Conservation (phyloP, 2,113 vertebrate species). For the Irena cyanogastra region DNA sequence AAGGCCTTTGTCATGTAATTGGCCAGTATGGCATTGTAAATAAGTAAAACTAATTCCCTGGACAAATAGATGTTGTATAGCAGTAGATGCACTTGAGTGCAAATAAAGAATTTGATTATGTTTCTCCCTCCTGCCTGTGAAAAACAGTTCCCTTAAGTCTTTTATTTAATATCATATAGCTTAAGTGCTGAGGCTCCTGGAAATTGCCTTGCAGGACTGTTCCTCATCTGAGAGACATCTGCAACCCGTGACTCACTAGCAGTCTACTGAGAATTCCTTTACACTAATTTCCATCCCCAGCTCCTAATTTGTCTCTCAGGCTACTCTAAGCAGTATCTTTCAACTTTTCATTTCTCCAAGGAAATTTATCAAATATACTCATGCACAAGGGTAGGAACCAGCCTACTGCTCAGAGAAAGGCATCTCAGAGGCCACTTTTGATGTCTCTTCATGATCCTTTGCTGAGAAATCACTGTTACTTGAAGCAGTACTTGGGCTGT, state of each 20-base stretch:
- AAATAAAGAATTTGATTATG: background rate
- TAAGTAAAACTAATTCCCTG: background rate
- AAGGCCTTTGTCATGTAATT: background rate
- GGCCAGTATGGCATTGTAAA: background rate
- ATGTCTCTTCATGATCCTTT: background rate
- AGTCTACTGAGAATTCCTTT: slow-evolving; percentile 1
- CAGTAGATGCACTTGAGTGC: background rate
- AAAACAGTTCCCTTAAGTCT: background rate
- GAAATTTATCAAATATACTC: background rate
- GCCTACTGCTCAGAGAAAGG: background rate
- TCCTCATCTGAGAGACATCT: slow-evolving; percentile 11
- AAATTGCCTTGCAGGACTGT: background rate
- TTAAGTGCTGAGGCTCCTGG: background rate
- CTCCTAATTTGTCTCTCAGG: background rate
- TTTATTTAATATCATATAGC: background rate
- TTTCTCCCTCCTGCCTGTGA: background rate
- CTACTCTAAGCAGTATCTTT: background rate
- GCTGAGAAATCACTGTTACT: background rate
- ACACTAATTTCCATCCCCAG: background rate
- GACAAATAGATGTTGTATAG: background rate
- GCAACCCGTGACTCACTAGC: background rate
- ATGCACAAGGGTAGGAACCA: background rate
- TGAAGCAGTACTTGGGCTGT: background rate
- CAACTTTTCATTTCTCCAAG: background rate
- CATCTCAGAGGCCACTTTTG: background rate